Evolutionary conservation across 2,113 vertebrate species (phyloP), one percentile per base, ranked within the genome.

Genomic region (Meleagris gallopavo): DNA sequence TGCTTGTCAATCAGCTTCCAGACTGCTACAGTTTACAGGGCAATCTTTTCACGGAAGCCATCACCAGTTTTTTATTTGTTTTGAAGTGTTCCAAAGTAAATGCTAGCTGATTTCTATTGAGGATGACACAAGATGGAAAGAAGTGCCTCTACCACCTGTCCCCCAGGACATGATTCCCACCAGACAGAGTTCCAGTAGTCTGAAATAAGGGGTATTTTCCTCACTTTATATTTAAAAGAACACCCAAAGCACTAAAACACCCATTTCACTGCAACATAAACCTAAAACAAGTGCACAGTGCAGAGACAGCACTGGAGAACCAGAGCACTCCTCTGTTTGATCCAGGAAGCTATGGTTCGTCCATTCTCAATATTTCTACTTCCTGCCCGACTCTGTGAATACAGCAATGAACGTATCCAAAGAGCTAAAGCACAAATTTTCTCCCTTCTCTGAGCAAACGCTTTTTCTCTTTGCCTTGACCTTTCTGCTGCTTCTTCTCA

Each of bases 1-100:
- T 88, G 41, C 72, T 71, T 96, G 90, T 96, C 90, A 93, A 9
- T 96, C 96, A 94, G 69, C 61, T 90, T 65, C 79, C 73, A 77
- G 58, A 83, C 4, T 60, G 83, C 60, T 71, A 52, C 80, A 88
- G 73, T 78, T 91, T 93, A 88, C 80, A 86, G 86, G 60, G 57
- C 69, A 92, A 76, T 25, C 34, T 93, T 91, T 78, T 75, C 34
- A 72, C 73, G 40, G 65, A 80, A 81, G 32, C 30, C 9, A 1
- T 78, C 57, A 48, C 16, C 7, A 32, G 60, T 14, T 6, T 6
- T 48, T 71, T 40, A 30, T 90, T 90, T 90, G 41, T 69, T 38
- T 93, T 86, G 83, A 86, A 93, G 83, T 13, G 11, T n/a, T 81
- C 83, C 61, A 40, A 19, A 66, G 25, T 64, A 92, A 95, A 67